Evolutionary conservation across 2,797 vertebrate genomes (phyloP), one percentile per base, ranked within the genome.

Genomic region (Propithecus deckenii): DNA sequence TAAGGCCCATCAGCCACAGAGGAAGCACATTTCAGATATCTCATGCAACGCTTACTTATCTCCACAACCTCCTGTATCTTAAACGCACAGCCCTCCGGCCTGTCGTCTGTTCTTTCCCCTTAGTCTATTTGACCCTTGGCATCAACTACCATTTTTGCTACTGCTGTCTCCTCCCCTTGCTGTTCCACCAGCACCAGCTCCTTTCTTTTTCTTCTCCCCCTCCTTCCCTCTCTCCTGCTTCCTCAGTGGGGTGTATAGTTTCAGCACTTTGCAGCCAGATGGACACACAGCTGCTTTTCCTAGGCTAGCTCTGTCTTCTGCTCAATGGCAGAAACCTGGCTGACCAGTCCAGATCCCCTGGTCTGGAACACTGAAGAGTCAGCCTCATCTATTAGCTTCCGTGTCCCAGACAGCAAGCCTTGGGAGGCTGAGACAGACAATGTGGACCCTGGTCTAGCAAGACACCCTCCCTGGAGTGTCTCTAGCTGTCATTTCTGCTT

Each of bases 41-140:
- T 87, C 69, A 28, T 22, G 61, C 86, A 94, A 55, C 14, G 32
- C 25, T 93, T 67, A 12, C 89, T 97, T 86, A 95, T 48, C 32
- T 50, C 32, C 43, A 57, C 52, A 91, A 78, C 38, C 52, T 84
- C 97, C 90, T 17, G 4, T 78, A 76, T 38, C 65, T 52, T 75
- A 78, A n/a, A 75, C 6, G 25, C 48, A 30, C 5, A 43, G 59
- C 50, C 59, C 41, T 88, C 86, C 74, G 65, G 22, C 10, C 55
- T 75, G 65, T 30, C 23, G 3, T 55, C 74, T 55, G 3, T 17
- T 71, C 48, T 38, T 7, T 57, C 14, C 7, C 23, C 74, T 14
- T 65, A n/a, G 22, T 91, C 79, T 74, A 1, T 41, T 75, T 91
- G 46, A 61, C 23, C 32, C 52, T 55, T 65, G 52, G 30, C 78